Evolutionary conservation across 2,113 vertebrate genomes (phyloP), one percentile per base, ranked within the genome.

Genomic region (Rhipidura dahli): DNA sequence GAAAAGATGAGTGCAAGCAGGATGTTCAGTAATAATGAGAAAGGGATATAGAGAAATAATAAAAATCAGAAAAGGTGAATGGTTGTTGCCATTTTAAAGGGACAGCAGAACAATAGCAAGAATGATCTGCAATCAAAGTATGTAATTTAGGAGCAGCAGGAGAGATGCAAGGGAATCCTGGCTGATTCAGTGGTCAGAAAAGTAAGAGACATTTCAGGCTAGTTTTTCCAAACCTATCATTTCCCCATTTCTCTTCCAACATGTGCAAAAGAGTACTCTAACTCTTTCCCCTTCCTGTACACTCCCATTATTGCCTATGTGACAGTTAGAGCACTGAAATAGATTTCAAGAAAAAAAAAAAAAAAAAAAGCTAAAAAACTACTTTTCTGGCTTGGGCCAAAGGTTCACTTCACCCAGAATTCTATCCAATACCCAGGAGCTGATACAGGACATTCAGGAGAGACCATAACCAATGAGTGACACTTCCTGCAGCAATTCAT

Each of bases 161-260:
- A 87, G 54, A 78, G 13, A 66, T 47, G 33, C 47, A 93, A 80
- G 27, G 39, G 45, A 90, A 93, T 73, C 40, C 63, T 10, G 6
- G 53, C 27, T 90, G 79, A 93, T 44, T 80, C 53, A 65, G 45
- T 22, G 61, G 65, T 86, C 82, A 90, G 70, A 87, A 57, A 78
- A 82, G 23, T 28, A 53, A 65, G 23, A 71, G 79, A 61, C 16
- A 54, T 64, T 93, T 75, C 33, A 79, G 30, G 49, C 14, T 79
- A 51, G 69, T 73, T 90, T 79, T 87, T 54, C 45, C 57, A 71
- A 85, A 61, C 11, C n/a, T 66, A n/a, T 19, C 23, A 53, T 64
- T 59, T 64, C 49, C 35, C 30, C 5, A 4, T 53, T 90, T 71
- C 40, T 80, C 37, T 80, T 95, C 28, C 57, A 83, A 53, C 0